phyloP scores from a whole-genome alignment of 37 sponge, comb jelly and placozoan genomes.

The Theonella swinhoei region DNA sequence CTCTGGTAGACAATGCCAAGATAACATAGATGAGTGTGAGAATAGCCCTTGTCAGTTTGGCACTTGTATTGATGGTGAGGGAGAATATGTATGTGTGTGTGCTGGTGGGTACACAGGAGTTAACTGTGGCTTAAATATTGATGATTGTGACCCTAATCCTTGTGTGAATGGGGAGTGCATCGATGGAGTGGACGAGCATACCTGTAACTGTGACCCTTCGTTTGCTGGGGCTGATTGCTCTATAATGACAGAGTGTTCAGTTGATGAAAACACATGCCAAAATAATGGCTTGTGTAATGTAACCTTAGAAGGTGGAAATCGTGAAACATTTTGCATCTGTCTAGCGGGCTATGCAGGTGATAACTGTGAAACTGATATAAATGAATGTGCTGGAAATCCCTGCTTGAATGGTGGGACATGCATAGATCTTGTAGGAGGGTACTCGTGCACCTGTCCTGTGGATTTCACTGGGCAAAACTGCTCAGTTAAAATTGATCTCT shows the following conservation, averaged over 20 bases:
- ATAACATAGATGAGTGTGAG: slow-evolving; percentile 58
- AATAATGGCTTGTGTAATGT: slow-evolving; percentile 49
- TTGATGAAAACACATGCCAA: slow-evolving; percentile 15
- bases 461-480: slow-evolving; percentile 63
- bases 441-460: slow-evolving; percentile 47
- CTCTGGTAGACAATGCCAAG: slow-evolving; percentile 64
- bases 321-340: slow-evolving; percentile 42
- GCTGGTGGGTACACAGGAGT: slow-evolving; percentile 52
- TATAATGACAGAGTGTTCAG: not conserved
- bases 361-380: slow-evolving; percentile 57
- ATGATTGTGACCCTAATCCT: slow-evolving; percentile 53
- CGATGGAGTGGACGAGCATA: slow-evolving; percentile 39
- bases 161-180: slow-evolving; percentile 64
- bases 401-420: slow-evolving; percentile 67
- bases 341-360: slow-evolving; percentile 68
- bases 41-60: slow-evolving; percentile 64
- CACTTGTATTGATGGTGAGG: slow-evolving; percentile 33
- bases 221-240: slow-evolving; percentile 56
- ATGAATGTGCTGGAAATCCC: slow-evolving; percentile 61
- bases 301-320: not conserved
- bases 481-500: slow-evolving; percentile 31
- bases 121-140: slow-evolving; percentile 51
- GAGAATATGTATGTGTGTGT: slow-evolving; percentile 51
- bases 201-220: slow-evolving; percentile 40
- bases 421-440: slow-evolving; percentile 35